Evolutionary conservation across 2,797 vertebrate species (phyloP), one percentile per base, ranked within the genome.

Genomic region (Macropodus opercularis): DNA sequence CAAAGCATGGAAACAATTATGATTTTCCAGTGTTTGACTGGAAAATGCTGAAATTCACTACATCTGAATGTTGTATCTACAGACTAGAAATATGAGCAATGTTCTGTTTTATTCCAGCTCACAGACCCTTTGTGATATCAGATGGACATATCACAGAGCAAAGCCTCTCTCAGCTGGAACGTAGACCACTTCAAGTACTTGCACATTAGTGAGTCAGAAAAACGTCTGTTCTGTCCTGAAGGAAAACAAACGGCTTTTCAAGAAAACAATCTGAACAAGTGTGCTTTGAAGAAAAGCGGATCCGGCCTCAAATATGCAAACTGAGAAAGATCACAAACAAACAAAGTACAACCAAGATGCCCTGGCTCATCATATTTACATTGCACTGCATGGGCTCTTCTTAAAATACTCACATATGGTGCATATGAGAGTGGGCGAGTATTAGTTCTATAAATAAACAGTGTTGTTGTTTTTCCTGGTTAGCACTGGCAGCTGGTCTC

Each of bases 201-300:
- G 63, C 69, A 83, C 85, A 84, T 79, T 38, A 77, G 35, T 41
- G 43, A 67, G 57, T 57, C 44, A 56, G 44, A 56, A 48, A 66
- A 79, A 48, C 48, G 44, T 49, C 38, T 27, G 53, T 36, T 80
- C 19, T 54, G 58, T 68, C 51, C 56, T 41, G 19, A 77, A 46
- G 43, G 39, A 59, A 75, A 72, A 76, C 52, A 73, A 74, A 76
- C 39, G 63, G 36, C 36, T 70, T 77, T 69, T 76, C 53, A 39
- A 72, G 51, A 64, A 36, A n/a, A n/a, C n/a, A n/a, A 35, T 9
- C 5, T 32, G 5, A 56, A 29, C 15, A 54, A 24, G 11, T 63
- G 29, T 8, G 22, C 23, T 23, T 15, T 32, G 34, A 59, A 41
- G 38, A 43, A 46, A 39, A 72, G 22, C 44, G 5, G 40, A 34